phyloP scores from a whole-genome alignment of 2,888 invertebrate genomes.

The Amblyjoppa fuscipennis region DNA sequence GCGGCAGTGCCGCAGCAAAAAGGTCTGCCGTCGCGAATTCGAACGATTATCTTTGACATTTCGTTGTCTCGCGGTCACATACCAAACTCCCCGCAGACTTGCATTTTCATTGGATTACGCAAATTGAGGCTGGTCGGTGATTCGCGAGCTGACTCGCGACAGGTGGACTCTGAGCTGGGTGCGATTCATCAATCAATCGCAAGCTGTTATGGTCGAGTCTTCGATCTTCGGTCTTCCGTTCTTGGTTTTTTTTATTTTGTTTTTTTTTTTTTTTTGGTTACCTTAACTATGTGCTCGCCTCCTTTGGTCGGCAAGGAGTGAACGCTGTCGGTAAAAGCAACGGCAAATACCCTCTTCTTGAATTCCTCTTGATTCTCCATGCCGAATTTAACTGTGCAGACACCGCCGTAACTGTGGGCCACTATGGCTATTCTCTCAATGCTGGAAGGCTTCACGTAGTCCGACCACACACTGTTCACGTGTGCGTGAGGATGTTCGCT shows the following conservation, averaged over 20 bases:
- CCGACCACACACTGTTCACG: constrained; percentile 89
- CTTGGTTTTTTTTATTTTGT: not conserved
- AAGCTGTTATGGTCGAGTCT: not conserved
- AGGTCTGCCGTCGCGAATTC: constrained; percentile 63
- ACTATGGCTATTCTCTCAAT: constrained; percentile 90
- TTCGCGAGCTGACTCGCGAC: constrained; percentile 12
- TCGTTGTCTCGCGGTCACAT: constrained; percentile 25
- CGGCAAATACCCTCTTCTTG: constrained; percentile 89
- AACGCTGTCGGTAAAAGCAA: constrained; percentile 92
- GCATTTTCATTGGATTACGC: constrained; percentile 2
- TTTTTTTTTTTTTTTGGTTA: constrained; percentile 43
- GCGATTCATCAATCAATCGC: not conserved
- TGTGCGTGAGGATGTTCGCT: constrained; percentile 89
- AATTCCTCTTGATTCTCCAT: constrained; percentile 87
- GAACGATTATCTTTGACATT: constrained; percentile 61
- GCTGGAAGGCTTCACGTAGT: constrained; percentile 87
- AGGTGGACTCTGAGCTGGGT: constrained; percentile 15
- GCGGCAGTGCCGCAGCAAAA: constrained; percentile 28
- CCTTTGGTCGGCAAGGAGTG: constrained; percentile 83
- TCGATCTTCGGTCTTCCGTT: not conserved
- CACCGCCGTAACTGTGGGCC: constrained; percentile 93
- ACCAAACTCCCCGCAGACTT: not conserved
- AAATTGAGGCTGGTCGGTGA: not conserved
- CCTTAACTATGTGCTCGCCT: constrained; percentile 73
- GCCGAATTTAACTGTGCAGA: constrained; percentile 88